Conservation (phyloP, 2,113 vertebrate genomes). For the Irena cyanogastra region DNA sequence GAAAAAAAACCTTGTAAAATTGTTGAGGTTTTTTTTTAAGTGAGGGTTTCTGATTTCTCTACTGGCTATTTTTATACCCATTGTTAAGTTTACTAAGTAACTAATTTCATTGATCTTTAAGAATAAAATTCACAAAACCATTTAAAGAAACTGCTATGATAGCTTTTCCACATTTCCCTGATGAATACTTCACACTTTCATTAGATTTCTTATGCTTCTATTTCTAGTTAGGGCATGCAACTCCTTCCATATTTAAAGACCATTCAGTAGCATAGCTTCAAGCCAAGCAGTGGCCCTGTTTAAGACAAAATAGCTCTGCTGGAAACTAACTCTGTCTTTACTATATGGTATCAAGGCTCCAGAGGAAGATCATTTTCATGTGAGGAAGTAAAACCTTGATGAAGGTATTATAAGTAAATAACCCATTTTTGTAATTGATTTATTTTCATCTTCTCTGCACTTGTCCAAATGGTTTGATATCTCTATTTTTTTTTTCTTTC, state of each 20-base stretch:
- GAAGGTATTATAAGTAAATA: neutral
- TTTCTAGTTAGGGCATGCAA: slow-evolving; percentile 9
- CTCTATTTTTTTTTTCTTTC: neutral
- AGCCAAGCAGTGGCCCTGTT: neutral
- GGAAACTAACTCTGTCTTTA: neutral
- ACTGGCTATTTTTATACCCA: neutral
- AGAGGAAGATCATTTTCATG: neutral
- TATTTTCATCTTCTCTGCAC: neutral
- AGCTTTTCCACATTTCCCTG: slow-evolving; percentile 45
- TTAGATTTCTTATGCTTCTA: slow-evolving; percentile 14
- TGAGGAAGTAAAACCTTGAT: neutral
- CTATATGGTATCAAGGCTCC: neutral
- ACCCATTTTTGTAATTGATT: neutral
- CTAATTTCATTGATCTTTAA: slow-evolving; percentile 29
- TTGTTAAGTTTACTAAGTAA: slow-evolving; percentile 39
- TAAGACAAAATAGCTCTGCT: neutral
- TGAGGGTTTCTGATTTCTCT: neutral
- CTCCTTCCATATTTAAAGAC: slow-evolving; percentile 40
- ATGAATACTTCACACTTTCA: slow-evolving; percentile 28
- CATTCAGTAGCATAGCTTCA: neutral
- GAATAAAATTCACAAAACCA: slow-evolving; percentile 45
- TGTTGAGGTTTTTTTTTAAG: neutral
- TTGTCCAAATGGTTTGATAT: neutral
- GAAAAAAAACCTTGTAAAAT: neutral
- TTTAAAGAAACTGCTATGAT: slow-evolving; percentile 56